Evolutionary conservation across 2,888 invertebrate species (phyloP), one percentile per base, ranked within the genome.

Genomic region (Oegoconia quadripuncta): DNA sequence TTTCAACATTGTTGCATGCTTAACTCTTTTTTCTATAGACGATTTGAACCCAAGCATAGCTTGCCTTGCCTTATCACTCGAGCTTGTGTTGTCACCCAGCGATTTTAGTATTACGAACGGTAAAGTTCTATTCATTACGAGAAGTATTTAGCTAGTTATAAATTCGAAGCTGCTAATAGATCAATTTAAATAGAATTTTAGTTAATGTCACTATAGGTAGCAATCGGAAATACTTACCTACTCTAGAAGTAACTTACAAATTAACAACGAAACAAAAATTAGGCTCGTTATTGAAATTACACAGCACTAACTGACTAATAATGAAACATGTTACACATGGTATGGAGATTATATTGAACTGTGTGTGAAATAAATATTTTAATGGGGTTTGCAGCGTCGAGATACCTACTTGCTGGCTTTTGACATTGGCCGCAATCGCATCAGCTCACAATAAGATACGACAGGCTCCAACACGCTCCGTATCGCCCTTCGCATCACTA

Each of bases 331-430:
- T 73, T 74, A 75, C 74, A 67, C 69, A 67, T 69, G 73, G 74
- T 72, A 64, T 65, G 61, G 50, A 71, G 64, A 58, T 67, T 56
- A 49, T 59, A 39, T 58, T 71, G 66, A 71, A 74, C 64, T 80
- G 68, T 83, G 74, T 80, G 74, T 79, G 75, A 76, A 68, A 67
- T 71, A 73, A 65, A 73, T 74, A 70, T 86, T 86, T 86, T 84
- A 64, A 81, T 84, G 77, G 81, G 86, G 84, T 88, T 80, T 88
- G 71, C 88, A 88, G 88, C 88, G 78, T 88, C 88, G 80, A 88
- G 88, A 71, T 88, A 88, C 68, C 88, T 88, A 71, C 88, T 88
- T 67, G 86, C 88, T 78, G 88, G 88, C 78, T 88, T 88, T 88
- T 88, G 88, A 88, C 88, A 86, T 74, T 81, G 83, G 81, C 83